These are phyloP conservation scores for Drosophila diplacantha DNA, from an alignment of 2,888 invertebrate species.

Conservation along the genomic window DNA sequence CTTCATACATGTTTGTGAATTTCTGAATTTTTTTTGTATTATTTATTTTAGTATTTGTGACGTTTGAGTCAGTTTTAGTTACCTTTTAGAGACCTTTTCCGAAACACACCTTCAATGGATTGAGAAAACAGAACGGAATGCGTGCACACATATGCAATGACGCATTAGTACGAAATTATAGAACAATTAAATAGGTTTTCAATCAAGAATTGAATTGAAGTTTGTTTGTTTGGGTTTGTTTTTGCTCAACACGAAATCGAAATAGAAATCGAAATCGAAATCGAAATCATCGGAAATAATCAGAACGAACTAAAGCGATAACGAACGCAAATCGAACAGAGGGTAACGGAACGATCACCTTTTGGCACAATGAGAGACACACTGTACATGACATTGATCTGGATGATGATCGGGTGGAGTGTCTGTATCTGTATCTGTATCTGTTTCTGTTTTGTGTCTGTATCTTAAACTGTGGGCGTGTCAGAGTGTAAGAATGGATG, in stretches of 20 bases:
- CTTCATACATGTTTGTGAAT: slow-evolving; percentile 78
- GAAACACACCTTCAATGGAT: slow-evolving; percentile 89
- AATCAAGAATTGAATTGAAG: slow-evolving; percentile 68
- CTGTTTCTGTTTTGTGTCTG: slow-evolving; percentile 14
- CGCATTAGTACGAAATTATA: slow-evolving; percentile 79
- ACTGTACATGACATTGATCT: slow-evolving; percentile 61
- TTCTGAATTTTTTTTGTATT: slow-evolving; percentile 73
- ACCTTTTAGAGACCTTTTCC: slow-evolving; percentile 98
- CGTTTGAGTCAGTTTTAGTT: slow-evolving; percentile 80
- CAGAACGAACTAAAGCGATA: slow-evolving; percentile 40
- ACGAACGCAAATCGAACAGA: slow-evolving; percentile 34
- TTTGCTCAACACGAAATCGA: slow-evolving; percentile 52
- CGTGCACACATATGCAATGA: slow-evolving; percentile 79
- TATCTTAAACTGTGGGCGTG: slow-evolving; percentile 20
- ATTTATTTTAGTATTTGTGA: slow-evolving; percentile 59
- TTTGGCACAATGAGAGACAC: slow-evolving; percentile 64
- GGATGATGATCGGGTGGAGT: slow-evolving; percentile 34
- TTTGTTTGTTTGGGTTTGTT: slow-evolving; percentile 45
- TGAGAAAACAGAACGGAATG: slow-evolving; percentile 81
- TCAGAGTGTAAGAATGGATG: slow-evolving; percentile 38
- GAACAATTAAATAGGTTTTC: slow-evolving; percentile 78
- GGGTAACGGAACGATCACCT: slow-evolving; percentile 56
- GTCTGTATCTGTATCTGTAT: slow-evolving; percentile 42
- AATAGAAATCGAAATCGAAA: slow-evolving; percentile 34
- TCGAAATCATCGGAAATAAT: slow-evolving; percentile 31